These are phyloP conservation scores for Trachurus trachurus DNA, from an alignment of 2,797 vertebrate genomes.

Conservation along the genomic window DNA sequence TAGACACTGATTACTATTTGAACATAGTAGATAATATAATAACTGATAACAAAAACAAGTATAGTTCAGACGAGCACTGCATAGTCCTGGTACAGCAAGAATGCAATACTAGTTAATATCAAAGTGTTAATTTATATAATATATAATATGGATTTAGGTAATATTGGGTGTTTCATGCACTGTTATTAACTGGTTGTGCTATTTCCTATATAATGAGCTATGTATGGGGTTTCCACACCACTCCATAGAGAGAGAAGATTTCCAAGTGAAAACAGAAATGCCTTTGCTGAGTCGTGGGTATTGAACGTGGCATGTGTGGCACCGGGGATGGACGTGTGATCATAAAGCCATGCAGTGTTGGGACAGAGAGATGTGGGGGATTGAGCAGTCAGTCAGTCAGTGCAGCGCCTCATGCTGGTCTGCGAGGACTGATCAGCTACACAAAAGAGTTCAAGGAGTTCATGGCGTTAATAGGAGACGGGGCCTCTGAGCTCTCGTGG, in stretches of 20 bases:
- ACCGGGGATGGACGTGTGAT: slow-evolving; percentile 45
- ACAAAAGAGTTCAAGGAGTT: slow-evolving; percentile 99
- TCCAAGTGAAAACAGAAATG: slow-evolving; percentile 21
- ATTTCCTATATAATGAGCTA: slow-evolving; percentile 27
- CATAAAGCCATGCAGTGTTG: slow-evolving; percentile 72
- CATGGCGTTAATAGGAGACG: slow-evolving; percentile 96
- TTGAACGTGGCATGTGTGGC: slow-evolving; percentile 26
- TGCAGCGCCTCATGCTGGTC: slow-evolving; percentile 43
- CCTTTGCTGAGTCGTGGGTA: slow-evolving; percentile 32
- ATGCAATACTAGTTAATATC: slow-evolving; percentile 78
- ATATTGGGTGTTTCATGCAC: slow-evolving; percentile 84
- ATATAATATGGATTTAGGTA: slow-evolving; percentile 50
- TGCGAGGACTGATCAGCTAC: slow-evolving; percentile 76
- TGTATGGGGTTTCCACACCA: slow-evolving; percentile 20
- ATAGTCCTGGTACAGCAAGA: slow-evolving; percentile 76
- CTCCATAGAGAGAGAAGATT: slow-evolving; percentile 22
- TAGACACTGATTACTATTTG: slow-evolving; percentile 88
- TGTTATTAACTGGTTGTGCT: slow-evolving; percentile 57
- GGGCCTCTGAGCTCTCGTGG: slow-evolving; percentile 96
- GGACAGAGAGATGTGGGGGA: slow-evolving; percentile 45
- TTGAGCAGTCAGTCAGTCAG: slow-evolving; percentile 52
- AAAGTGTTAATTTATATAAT: slow-evolving; percentile 62
- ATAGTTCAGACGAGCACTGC: slow-evolving; percentile 85
- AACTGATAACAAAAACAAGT: slow-evolving; percentile 86
- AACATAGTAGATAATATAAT: slow-evolving; percentile 87